Conservation (phyloP, 2,113 vertebrate genomes). For the Arothron firmamentum region DNA sequence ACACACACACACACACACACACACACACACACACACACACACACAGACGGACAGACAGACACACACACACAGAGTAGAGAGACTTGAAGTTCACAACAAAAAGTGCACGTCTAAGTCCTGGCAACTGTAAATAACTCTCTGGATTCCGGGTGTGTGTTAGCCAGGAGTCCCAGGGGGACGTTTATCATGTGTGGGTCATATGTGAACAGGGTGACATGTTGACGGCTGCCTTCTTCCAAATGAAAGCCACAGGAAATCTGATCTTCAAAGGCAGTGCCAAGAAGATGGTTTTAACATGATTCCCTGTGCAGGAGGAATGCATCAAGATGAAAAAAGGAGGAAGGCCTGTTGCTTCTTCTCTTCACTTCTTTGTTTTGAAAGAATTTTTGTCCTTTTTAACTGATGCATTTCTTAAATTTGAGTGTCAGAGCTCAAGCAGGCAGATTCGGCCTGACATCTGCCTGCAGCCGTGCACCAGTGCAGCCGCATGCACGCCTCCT, state of each 20-base stretch:
- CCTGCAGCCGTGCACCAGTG: no score
- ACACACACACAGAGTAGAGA: conserved; percentile 14
- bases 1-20: conserved; percentile 30
- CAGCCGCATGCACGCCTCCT: no score
- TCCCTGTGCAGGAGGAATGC: conserved; percentile 3
- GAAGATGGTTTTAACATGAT: conserved; percentile 15
- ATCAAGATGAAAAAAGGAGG: not conserved
- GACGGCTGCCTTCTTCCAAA: conserved; percentile 6
- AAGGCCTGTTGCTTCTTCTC: not conserved
- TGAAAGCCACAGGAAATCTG: conserved; percentile 18
- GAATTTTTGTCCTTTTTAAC: no score
- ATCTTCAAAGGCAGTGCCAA: conserved; percentile 12
- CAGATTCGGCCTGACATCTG: not conserved
- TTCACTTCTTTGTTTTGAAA: not conserved
- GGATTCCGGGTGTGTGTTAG: conserved; percentile 7
- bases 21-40: conserved; percentile 26
- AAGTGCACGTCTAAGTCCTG: conserved; percentile 13
- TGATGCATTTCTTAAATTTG: no score
- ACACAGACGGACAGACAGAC: conserved; percentile 29
- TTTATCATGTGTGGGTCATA: conserved; percentile 23
- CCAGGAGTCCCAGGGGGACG: not conserved
- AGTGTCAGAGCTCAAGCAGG: not conserved
- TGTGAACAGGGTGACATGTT: conserved; percentile 13
- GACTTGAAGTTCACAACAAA: conserved; percentile 12
- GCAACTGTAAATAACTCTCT: conserved; percentile 28